Evolutionary conservation across 1,140 invertebrate genomes (phyloP), one percentile per base, ranked within the genome.

Genomic region (Cheumatopsyche charites): DNA sequence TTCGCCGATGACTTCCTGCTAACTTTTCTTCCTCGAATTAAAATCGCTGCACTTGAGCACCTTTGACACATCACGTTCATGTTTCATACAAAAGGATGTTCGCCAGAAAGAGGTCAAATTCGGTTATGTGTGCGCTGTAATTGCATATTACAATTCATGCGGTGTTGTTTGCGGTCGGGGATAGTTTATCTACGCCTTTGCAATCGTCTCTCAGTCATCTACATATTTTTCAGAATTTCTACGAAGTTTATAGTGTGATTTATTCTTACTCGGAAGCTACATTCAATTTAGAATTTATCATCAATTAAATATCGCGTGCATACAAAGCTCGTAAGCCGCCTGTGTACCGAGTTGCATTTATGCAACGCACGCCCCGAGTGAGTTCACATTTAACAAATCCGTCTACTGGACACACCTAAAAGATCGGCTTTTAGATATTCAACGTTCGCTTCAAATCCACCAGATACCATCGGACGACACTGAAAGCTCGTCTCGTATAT

Each of bases 121-220:
- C 43, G 43, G 43, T 47, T 12, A n/a, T 47, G 43, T 47, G 12
- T 47, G 43, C 29, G 9, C 29, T 36, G 29, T 36, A 47, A n/a
- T 47, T n/a, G 43, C 12, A 47, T 47, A 47, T 47, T 47, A 47
- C 43, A 47, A n/a, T 47, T 47, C 15, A 12, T 47, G 43, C 43
- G 43, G 43, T 47, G 11, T 47, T 15, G 43, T 47, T 47, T 47
- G 43, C 43, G 43, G 43, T 47, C 43, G 13, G 43, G 29, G 15
- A 47, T 15, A 13, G 43, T 47, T 47, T 47, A 47, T 47, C 4
- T 36, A 36, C 29, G 9, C 9, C 29, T 36, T 36, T n/a, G n/a
- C n/a, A n/a, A n/a, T n/a, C n/a, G n/a, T n/a, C n/a, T n/a, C n/a
- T n/a, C n/a, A n/a, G n/a, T n/a, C n/a, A n/a, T n/a, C n/a, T n/a